phyloP scores from a whole-genome alignment of 2,113 vertebrate species.

The Craseonycteris thonglongyai region DNA sequence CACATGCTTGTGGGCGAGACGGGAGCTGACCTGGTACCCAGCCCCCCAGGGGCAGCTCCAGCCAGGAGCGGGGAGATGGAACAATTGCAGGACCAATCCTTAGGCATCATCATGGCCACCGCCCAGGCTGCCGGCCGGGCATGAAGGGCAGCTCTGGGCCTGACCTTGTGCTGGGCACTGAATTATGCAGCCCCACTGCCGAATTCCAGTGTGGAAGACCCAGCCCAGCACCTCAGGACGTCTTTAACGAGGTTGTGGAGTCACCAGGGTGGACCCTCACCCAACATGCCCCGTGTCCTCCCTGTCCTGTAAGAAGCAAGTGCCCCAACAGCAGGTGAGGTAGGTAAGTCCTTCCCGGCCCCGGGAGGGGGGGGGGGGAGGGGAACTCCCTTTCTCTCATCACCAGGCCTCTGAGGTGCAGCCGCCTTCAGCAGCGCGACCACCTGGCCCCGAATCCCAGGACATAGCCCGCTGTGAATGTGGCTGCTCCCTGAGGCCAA shows the following conservation, averaged over 20 bases:
- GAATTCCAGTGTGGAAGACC: background rate
- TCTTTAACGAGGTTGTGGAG: background rate
- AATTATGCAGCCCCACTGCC: background rate
- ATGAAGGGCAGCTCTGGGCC: background rate
- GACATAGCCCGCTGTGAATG: background rate
- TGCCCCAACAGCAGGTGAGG: background rate
- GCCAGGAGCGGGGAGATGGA: background rate
- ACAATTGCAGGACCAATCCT: background rate
- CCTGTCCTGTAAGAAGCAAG: background rate
- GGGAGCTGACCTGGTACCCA: too few species aligned
- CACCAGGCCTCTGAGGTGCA: background rate
- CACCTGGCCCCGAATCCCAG: too few species aligned
- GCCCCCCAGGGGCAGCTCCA: background rate
- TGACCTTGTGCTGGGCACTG: too few species aligned
- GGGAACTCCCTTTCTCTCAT: background rate
- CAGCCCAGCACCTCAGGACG: background rate
- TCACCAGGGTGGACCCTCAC: background rate
- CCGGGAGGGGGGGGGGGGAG: background rate
- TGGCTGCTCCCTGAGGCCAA: background rate
- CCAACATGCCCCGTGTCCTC: background rate
- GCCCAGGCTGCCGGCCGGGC: background rate
- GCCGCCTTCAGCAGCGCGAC: background rate
- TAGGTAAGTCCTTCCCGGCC: too few species aligned
- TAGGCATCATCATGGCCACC: background rate
- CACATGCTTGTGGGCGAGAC: background rate